Base-by-base conservation (phyloP, 2,888 invertebrate species). In the Heliconius charithonia region DNA sequence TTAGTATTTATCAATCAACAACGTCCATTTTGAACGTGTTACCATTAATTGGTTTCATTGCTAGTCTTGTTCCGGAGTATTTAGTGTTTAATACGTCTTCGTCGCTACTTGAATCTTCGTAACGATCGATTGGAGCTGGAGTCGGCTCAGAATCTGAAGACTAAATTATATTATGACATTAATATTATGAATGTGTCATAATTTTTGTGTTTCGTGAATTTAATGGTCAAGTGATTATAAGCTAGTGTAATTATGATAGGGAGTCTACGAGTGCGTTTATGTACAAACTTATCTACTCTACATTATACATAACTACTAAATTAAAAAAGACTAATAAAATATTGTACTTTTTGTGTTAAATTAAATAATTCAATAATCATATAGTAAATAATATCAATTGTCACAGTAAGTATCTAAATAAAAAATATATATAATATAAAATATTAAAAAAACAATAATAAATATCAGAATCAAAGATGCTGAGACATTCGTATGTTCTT, bases 31-130 rank as follows among this genome's bases (percentile, higher is more conserved):
- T 93, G 88, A 93, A 94, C 67, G 89, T 84, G 62, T 89, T 91
- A 27, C 86, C 89, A 79, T 91, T 90, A 82, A 93, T 90, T 27
- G 91, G 91, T 85, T 93, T 93, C 91, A 94, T 93, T 19, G 94
- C 89, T 65, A 89, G 90, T 82, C 90, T 89, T 75, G 87, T 86
- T 80, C 87, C 86, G 80, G 87, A 87, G 84, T 88, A 85, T 85
- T 90, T 91, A 75, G 90, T 87, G 85, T 91, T 91, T 79, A 91
- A 84, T 82, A 93, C 91, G 67, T 94, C 93, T 69, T 94, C 95
- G 83, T 94, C 95, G 88, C 92, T 93, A 86, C 93, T 94, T 19
- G 92, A 92, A 80, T 89, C 91, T 78, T 93, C 90, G 85, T 90
- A 91, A 82, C 86, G 91, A 80, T 88, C 91, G 82, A 90, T 86